Evolutionary conservation across 2,113 vertebrate species (phyloP), one percentile per base, ranked within the genome.

Genomic region (Pleuronectes platessa): DNA sequence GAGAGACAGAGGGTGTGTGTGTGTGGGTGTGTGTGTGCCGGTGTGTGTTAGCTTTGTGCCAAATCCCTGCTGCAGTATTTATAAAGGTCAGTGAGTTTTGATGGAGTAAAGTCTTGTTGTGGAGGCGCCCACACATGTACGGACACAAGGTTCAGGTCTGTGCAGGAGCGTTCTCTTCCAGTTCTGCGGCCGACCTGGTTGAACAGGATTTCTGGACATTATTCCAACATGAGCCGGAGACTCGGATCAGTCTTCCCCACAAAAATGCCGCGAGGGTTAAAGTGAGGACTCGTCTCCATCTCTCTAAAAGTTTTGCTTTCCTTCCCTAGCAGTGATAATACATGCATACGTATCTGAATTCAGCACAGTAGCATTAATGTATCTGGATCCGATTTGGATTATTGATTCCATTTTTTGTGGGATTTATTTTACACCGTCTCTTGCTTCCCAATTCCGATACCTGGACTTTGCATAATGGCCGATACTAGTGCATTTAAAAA

Each of bases 81-180:
- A 77, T 89, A 86, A 90, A 90, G 87, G 84, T 90, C 88, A 90
- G 47, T 40, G 81, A 81, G 76, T 86, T 79, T 64, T 78, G 71
- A 81, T 82, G 80, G 65, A 66, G 74, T 78, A 61, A 59, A 79
- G 61, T 58, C 72, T 58, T 10, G 10, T 53, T 54, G 76, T 63
- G 60, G 59, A 72, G 31, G 69, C 10, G 9, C 49, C 54, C 67
- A 56, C 76, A 79, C 76, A 49, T 64, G 66, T 76, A 53, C 24
- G 1, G 56, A 82, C 64, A 75, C 35, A 53, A 63, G 61, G 60
- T 26, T 24, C 37, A 65, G 47, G 59, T 56, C 45, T 56, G 42
- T 18, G 27, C 20, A 23, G 12, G 23, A 20, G 27, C 10, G 45
- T 51, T 51, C 67, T 47, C 5, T 31, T 31, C 27, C 49, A 21